These are phyloP conservation scores for Scleropages formosus DNA, from an alignment of 2,797 vertebrate genomes.

Conservation along the genomic window DNA sequence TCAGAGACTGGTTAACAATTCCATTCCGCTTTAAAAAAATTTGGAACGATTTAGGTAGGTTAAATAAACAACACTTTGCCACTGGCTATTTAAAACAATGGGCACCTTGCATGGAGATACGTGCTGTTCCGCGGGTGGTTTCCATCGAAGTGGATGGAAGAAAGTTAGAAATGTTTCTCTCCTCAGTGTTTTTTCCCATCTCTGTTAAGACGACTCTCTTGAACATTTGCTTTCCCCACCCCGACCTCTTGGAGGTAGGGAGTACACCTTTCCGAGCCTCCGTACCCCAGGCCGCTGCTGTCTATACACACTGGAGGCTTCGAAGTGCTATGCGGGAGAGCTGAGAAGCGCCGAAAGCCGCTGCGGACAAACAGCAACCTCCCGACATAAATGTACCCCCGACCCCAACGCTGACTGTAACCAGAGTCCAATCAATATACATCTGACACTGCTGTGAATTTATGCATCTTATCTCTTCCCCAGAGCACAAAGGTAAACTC, in stretches of 20 bases:
- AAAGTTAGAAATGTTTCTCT: neutral
- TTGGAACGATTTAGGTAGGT: slow-evolving; percentile 49
- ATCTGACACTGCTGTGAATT: neutral
- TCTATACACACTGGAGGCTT: slow-evolving; percentile 9
- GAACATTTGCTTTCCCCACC: no score
- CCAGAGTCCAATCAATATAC: neutral
- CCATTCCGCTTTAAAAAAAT: slow-evolving; percentile 50
- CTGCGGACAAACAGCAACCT: slow-evolving; percentile 15
- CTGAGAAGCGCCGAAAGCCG: neutral
- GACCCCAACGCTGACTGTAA: no score
- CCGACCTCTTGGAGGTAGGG: slow-evolving; percentile 13
- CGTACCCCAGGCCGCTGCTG: slow-evolving; percentile 16
- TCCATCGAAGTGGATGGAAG: slow-evolving; percentile 7
- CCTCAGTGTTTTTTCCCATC: neutral
- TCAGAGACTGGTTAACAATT: slow-evolving; percentile 46
- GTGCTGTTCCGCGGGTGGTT: neutral
- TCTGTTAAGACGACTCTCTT: neutral
- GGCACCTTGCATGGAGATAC: slow-evolving; percentile 33
- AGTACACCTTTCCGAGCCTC: neutral
- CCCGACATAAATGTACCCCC: neutral
- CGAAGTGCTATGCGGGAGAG: neutral
- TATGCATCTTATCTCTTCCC: no score
- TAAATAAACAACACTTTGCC: slow-evolving; percentile 51
- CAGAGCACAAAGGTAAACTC: no score
- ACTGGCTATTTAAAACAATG: slow-evolving; percentile 45